Percentiles rank a stretch among this genome's conserved stretches.
Evolutionary conservation across 1,140 invertebrate species (phyloP).

Genomic region (Cydia amplana): DNA sequence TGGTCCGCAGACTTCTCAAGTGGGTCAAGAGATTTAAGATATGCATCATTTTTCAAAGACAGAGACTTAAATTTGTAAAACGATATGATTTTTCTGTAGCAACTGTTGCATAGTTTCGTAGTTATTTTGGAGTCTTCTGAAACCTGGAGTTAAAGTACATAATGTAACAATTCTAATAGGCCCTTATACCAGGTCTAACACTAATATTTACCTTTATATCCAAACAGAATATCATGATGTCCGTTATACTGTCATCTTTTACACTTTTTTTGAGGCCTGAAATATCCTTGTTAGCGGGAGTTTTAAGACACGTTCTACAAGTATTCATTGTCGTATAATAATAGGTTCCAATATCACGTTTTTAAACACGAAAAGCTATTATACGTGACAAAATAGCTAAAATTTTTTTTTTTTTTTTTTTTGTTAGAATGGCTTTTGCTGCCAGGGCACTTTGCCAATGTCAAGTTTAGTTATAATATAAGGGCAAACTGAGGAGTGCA

Average conservation of each 20-base stretch:
- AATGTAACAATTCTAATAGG: neutral
- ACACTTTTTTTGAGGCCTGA: conserved; percentile 44
- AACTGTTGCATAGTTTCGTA: conserved; percentile 58
- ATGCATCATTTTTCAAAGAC: conserved; percentile 56
- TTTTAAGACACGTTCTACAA: conserved; percentile 54
- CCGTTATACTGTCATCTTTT: conserved; percentile 44
- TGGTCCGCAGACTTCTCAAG: neutral
- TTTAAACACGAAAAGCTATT: neutral
- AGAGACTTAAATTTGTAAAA: conserved; percentile 60
- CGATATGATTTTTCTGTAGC: conserved; percentile 55
- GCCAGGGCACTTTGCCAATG: too few species aligned
- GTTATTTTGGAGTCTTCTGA: conserved; percentile 43
- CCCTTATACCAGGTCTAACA: neutral
- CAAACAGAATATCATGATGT: conserved; percentile 62
- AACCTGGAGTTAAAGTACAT: conserved; percentile 44
- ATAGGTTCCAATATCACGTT: neutral
- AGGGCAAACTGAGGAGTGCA: too few species aligned
- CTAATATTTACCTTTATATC: conserved; percentile 52
- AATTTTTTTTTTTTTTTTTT: too few species aligned
- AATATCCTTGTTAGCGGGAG: conserved; percentile 48
- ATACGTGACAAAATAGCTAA: neutral
- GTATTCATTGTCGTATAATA: conserved; percentile 39
- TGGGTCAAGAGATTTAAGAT: conserved; percentile 42
- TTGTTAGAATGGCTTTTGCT: too few species aligned
- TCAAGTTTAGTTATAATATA: too few species aligned